Conservation (phyloP, 1,140 invertebrate species). For the Trichonephila clavipes region DNA sequence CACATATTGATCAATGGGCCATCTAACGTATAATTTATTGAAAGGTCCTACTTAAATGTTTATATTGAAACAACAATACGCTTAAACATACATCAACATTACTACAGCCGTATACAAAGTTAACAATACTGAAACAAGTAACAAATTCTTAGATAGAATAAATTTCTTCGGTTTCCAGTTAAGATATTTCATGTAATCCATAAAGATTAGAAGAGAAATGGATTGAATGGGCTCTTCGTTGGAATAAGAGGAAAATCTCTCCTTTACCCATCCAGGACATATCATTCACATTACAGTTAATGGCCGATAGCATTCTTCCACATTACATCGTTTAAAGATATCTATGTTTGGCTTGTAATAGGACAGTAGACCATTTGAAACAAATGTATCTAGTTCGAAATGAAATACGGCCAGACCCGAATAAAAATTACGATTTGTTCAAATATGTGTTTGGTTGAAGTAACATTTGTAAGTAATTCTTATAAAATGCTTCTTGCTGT, state of each 20-base stretch:
- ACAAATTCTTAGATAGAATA: no score
- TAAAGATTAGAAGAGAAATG: background rate
- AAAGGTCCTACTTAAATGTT: no score
- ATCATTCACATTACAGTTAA: background rate
- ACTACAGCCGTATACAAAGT: no score
- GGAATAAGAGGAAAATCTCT: background rate
- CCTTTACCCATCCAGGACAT: background rate
- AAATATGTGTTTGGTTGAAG: background rate
- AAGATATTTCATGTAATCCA: background rate
- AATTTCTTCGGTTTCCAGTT: background rate
- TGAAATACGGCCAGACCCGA: background rate
- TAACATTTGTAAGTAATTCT: background rate
- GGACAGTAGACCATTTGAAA: no score
- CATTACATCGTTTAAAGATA: background rate
- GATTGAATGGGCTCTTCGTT: background rate
- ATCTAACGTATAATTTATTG: no score
- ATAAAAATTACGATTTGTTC: background rate
- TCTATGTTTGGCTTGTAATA: background rate
- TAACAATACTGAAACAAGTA: no score
- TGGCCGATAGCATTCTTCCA: background rate
- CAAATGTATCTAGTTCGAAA: no score
- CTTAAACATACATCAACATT: no score
- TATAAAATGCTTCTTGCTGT: background rate
- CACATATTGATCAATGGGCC: no score
- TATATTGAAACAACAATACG: no score